Percentiles rank a stretch among this genome's conserved stretches.
Conservation (phyloP, 2,797 vertebrate species). For the Aselliscus stoliczkanus region DNA sequence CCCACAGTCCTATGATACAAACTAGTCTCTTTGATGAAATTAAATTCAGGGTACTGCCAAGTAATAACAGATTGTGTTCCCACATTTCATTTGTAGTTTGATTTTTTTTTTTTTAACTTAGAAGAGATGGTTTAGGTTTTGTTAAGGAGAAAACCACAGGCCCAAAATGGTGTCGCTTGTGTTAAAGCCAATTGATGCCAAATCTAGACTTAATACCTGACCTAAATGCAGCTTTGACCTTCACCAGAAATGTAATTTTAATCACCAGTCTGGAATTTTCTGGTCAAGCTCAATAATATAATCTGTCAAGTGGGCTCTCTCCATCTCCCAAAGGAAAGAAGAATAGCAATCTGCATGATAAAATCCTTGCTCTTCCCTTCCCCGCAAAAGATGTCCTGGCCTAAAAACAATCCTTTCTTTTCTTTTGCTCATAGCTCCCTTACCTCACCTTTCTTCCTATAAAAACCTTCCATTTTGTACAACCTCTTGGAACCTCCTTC, state of each 20-base stretch:
- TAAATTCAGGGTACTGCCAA: background rate
- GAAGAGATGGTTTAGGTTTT: background rate
- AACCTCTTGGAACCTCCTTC: background rate
- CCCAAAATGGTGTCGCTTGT: background rate
- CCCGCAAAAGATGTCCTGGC: background rate
- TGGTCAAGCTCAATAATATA: background rate
- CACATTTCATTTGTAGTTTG: background rate
- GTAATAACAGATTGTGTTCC: background rate
- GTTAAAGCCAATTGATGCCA: background rate
- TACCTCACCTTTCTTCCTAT: background rate
- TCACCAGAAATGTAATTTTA: background rate
- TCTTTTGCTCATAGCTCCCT: background rate
- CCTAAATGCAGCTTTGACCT: background rate
- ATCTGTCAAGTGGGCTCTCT: background rate
- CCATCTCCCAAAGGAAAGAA: background rate
- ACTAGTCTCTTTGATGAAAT: background rate
- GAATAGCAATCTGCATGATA: background rate
- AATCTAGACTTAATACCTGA: no score
- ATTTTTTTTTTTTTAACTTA: background rate
- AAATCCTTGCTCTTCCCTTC: background rate
- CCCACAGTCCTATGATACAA: background rate
- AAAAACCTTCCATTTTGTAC: background rate
- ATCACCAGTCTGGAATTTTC: background rate
- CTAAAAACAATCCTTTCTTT: background rate
- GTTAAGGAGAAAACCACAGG: background rate